Base-by-base conservation (phyloP, 2,888 invertebrate species). In the Ptychoptera contaminata region DNA sequence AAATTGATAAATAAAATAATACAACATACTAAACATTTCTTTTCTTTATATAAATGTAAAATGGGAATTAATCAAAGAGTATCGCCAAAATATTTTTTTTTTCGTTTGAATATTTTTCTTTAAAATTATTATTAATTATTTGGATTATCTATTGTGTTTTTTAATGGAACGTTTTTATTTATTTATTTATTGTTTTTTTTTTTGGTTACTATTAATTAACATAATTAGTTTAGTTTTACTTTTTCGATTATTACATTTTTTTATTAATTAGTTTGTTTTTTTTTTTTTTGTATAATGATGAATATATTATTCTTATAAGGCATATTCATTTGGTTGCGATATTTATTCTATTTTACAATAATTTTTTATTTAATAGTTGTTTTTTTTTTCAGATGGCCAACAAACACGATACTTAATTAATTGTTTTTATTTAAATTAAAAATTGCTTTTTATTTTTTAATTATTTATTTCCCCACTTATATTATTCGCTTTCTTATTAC, bases 1-100 rank as follows among this genome's bases (percentile, higher is more conserved):
- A 23, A 23, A 23, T 5, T 23, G 23, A 5, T 23, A 23, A 23
- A 23, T 23, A 23, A 23, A 23, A 23, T 23, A 23, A 23, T 23
- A 23, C 23, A 23, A 23, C 3, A 5, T 23, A 23, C 23, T 23
- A 23, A 23, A 7, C 23, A 23, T 23, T 23, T 23, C 23, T 5
- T 23, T 23, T 23, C 23, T 23, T 5, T 23, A 23, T 23, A 23
- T 23, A 23, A 23, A 23, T 23, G 23, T 23, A 23, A 23, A 23
- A 23, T 23, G 23, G 23, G 23, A 23, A 23, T 23, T 23, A 23
- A 23, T 23, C 23, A 23, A 23, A 23, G 23, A 23, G 23, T 23
- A 23, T 23, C 23, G 23, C 23, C 23, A 23, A 23, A 23, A 7
- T 23, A 23, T 42, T 29, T 39, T 47, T 47, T 46, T 47, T 30